Evolutionary conservation across 2,113 vertebrate genomes (phyloP), one percentile per base, ranked within the genome.

Genomic region (Pomatostomus ruficeps): DNA sequence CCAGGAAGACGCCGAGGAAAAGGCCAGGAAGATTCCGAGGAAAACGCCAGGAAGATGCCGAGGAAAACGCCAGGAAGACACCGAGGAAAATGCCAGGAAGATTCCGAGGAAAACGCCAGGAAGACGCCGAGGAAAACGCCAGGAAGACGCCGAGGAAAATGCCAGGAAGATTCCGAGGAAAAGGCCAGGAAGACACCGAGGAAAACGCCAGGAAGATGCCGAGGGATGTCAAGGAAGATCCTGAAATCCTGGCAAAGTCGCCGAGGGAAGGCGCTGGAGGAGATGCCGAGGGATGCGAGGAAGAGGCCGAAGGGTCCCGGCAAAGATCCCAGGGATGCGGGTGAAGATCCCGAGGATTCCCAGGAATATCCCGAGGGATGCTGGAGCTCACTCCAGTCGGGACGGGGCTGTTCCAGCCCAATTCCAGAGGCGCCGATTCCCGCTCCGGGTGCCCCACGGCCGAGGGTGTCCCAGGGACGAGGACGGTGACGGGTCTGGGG

Each of bases 401-500:
- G n/a, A n/a, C n/a, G n/a, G n/a, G n/a, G n/a, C n/a, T n/a, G n/a
- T n/a, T n/a, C 63, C 62, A 38, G 11, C 15, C 38, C 38, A 19
- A 11, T 21, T 52, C 66, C 79, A 51, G 66, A 20, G 62, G n/a
- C 0, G 14, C 20, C 6, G 1, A 43, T 14, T 35, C 49, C 62
- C n/a, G 2, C 22, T 14, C 6, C 0, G 6, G 22, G 6, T 6
- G n/a, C 2, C 76, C 62, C 51, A 5, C 3, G 25, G 59, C 24
- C 15, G 31, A 7, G 31, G 24, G 36, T 2, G n/a, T n/a, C n/a
- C n/a, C n/a, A n/a, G n/a, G n/a, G 77, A 67, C 17, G 2, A 13
- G 63, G 51, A 67, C 1, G 21, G 77, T 9, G 23, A 67, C 2
- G 6, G 6, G 7, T 6, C 0, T 7, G 19, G 54, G 43, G 9